Evolutionary conservation across 2,888 invertebrate species (phyloP), one percentile per base, ranked within the genome.

Genomic region (Argynnis bischoffii): DNA sequence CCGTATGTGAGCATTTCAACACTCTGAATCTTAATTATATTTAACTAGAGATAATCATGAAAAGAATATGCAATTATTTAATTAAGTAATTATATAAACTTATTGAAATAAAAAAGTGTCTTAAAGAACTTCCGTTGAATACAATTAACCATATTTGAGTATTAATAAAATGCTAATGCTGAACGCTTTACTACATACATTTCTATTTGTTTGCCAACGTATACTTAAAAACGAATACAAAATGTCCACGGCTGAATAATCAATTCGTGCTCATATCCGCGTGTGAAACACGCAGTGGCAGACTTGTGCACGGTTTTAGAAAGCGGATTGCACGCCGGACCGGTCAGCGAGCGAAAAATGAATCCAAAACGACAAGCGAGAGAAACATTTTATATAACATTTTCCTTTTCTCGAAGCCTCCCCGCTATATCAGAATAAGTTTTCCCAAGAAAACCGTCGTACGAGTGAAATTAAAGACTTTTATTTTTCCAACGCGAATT

Each of bases 311-410:
- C 79, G 79, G 82, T 81, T 87, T 81, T 92, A 91, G 92, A 92
- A 92, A 92, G 92, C 90, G 86, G 84, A 81, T 78, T 78, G 86
- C 86, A 78, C 81, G 85, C 82, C 81, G 83, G 85, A 88, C 87
- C 85, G 86, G 85, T 82, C 86, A 81, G 78, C 72, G 79, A 80
- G 77, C 79, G 78, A 81, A 86, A 88, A 86, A 79, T 67, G 73
- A 72, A 69, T 81, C 81, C 83, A 87, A 87, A 83, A 83, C 70
- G 63, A 73, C 35, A 57, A 41, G 71, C 74, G 71, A 75, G 74
- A 76, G n/a, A 75, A 78, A 76, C 69, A 75, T 74, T 74, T 77
- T 76, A 79, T 79, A 76, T 77, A 77, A 76, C 72, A 68, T 65
- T 70, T 60, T 65, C 46, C 56, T 53, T 63, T 67, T 63, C 67